Conservation (phyloP, 2,113 vertebrate species). For the Petaurus breviceps region DNA sequence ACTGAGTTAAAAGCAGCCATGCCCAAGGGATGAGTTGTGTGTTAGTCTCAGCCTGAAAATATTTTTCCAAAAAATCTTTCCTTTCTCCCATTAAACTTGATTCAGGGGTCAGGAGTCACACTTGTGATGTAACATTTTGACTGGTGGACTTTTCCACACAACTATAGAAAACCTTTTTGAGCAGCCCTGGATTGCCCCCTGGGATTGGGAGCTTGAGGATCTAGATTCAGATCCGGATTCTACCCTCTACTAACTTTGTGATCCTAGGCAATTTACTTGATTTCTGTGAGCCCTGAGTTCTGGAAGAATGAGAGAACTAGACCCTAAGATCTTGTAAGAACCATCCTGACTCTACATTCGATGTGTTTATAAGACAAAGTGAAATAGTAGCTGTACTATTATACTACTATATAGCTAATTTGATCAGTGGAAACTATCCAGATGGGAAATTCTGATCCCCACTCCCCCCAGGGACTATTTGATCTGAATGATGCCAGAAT, state of each 20-base stretch:
- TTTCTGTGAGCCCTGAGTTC: background rate
- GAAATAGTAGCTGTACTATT: background rate
- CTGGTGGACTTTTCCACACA: background rate
- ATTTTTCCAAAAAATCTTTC: conserved; percentile 35
- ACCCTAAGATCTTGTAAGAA: background rate
- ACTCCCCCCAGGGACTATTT: background rate
- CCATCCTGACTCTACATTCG: background rate
- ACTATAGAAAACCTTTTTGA: background rate
- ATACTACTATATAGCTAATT: background rate
- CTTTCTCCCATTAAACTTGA: background rate
- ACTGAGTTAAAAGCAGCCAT: conserved; percentile 25
- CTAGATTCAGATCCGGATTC: background rate
- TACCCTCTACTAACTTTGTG: background rate
- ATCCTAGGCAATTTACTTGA: background rate
- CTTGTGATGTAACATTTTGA: conserved; percentile 7
- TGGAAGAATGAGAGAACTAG: background rate
- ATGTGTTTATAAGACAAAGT: background rate
- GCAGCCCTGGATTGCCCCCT: background rate
- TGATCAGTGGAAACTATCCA: background rate
- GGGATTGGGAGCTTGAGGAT: background rate
- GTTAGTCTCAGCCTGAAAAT: conserved; percentile 27
- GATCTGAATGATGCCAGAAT: background rate
- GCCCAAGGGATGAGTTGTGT: background rate
- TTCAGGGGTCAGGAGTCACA: conserved; percentile 2
- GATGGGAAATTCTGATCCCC: background rate